Base-by-base conservation (phyloP, 2,888 invertebrate species). In the Formica aserva region DNA sequence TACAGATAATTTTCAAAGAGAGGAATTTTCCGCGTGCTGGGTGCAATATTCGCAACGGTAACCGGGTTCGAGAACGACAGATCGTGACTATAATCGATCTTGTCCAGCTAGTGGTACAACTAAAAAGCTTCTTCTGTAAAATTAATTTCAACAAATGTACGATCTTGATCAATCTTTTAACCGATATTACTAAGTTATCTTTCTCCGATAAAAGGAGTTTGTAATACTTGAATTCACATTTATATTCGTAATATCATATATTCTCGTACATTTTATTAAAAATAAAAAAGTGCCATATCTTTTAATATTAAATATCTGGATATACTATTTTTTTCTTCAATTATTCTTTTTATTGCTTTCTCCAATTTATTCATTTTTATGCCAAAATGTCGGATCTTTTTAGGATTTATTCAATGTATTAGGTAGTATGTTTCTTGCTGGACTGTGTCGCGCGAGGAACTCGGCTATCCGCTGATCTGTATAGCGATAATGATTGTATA, bases 401-500 rank as follows among this genome's bases (percentile, higher is more conserved):
- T 48, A 6, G 6, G 18, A 18, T 52, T 76, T 52, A 65, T 66
- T 66, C 18, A 52, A 13, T 48, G 8, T 76, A 26, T 45, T 9
- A n/a, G 15, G 15, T 71, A 62, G 26, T 13, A 11, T 32, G 22
- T 52, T 52, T 66, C 13, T 77, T 77, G 41, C 18, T 45, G 3
- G 18, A 75, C 18, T 65, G n/a, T 22, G 32, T 32, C 32, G 32
- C 63, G n/a, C 41, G 41, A 32, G 13, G 9, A 77, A 67, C n/a
- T 77, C 55, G 35, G 38, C 9, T 77, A 6, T 77, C 26, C 52
- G 52, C 52, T 77, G 69, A 55, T 41, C 15, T 41, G 41, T 41
- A 13, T 67, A 69, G n/a, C 55, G 69, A 77, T 77, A 77, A 77
- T 67, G 15, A 69, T 9, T 77, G 77, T 69, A 77, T 41, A 77